Base-by-base conservation (phyloP, 2,113 vertebrate species). In the Cyprinus carpio region DNA sequence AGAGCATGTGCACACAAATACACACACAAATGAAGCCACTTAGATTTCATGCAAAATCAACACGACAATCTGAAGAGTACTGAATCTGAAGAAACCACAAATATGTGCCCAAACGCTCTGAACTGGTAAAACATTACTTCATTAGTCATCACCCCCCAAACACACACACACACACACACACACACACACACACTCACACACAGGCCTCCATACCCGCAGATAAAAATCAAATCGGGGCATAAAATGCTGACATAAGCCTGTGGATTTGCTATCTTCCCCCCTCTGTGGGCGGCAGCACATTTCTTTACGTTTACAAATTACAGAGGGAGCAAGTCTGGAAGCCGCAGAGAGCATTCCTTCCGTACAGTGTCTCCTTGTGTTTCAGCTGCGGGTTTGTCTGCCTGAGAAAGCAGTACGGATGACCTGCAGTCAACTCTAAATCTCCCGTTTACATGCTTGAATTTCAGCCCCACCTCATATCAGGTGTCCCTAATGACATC, bases 271-370 rank as follows among this genome's bases (percentile, higher is more conserved):
- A 85, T 85, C 83, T 78, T 74, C 81, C 62, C 87, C 62, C 78
- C 81, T 43, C 54, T 58, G 87, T 87, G 85, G 80, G 93, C 87
- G 86, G 89, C 93, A 89, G 90, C 93, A 93, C 91, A 93, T 94
- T 95, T 94, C 92, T 93, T 91, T 94, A 93, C 93, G 90, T 94
- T 94, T 92, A 93, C 92, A 95, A 94, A 94, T 95, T 94, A 94
- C 92, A 95, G 92, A 93, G 93, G 91, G 77, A 91, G 90, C 92
- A 92, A 92, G 92, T 90, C 92, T 92, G 89, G 90, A 92, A 93
- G 92, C 93, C 93, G 90, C 93, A 90, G 92, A 92, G 92, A 88
- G 89, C 94, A 94, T 95, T 94, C 93, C 92, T 94, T 94, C 94
- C 93, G 83, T 93, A 87, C 93, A 94, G 92, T 94, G 92, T 94